phyloP scores from a whole-genome alignment of 2,113 vertebrate species.

The Nesospiza acunhae region DNA sequence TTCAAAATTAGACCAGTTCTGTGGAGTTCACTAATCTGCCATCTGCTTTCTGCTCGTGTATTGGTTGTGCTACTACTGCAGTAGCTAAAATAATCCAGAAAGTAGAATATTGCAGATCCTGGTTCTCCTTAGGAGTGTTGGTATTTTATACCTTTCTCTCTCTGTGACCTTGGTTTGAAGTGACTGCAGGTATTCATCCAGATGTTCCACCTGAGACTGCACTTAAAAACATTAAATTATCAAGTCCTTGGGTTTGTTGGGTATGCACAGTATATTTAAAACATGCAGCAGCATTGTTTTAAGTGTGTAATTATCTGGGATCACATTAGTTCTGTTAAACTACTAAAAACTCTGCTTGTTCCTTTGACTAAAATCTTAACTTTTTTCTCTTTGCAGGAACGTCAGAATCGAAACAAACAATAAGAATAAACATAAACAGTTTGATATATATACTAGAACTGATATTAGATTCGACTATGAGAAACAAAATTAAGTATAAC shows the following conservation, averaged over 20 bases:
- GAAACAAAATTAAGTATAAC: conserved; percentile 64
- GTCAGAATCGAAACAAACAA: conserved; percentile 92
- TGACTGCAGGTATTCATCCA: not conserved
- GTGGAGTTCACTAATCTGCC: not conserved
- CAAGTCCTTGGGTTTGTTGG: not conserved
- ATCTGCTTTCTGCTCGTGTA: not conserved
- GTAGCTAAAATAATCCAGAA: not conserved
- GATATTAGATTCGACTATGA: conserved; percentile 70
- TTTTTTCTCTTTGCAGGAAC: conserved; percentile 81
- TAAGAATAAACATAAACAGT: conserved; percentile 80
- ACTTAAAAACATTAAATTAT: not conserved
- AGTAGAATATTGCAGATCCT: not conserved
- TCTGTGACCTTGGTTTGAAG: not conserved
- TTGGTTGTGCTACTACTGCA: not conserved
- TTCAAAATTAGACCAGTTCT: not conserved
- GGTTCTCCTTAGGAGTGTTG: not conserved
- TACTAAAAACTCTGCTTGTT: not conserved
- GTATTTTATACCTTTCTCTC: not conserved
- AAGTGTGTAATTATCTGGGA: not conserved
- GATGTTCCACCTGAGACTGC: not conserved
- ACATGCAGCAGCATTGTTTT: not conserved
- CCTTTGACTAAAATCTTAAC: conserved; percentile 12
- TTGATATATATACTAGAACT: conserved; percentile 81
- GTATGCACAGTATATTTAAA: not conserved
- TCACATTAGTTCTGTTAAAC: not conserved